Evolutionary conservation across 2,113 vertebrate genomes (phyloP).

Genomic region (Scopus umbretta): DNA sequence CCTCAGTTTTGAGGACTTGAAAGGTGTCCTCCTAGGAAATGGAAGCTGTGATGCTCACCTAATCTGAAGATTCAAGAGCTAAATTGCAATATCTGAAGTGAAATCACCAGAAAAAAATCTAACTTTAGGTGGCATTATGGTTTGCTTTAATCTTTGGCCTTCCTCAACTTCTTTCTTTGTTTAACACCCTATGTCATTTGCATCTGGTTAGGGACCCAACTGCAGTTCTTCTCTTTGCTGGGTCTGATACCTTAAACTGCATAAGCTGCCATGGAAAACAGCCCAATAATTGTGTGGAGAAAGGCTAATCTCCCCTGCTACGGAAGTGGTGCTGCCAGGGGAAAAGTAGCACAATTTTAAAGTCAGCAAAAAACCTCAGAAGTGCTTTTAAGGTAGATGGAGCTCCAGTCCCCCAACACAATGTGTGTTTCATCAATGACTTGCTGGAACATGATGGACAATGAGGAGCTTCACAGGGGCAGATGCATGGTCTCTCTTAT

Average conservation of each 20-base stretch:
- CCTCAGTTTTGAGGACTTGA: not conserved
- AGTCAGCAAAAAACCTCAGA: not conserved
- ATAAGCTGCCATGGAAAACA: not conserved
- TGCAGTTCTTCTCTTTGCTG: not conserved
- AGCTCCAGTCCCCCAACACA: accelerated
- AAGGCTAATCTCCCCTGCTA: not conserved
- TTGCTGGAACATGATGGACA: not conserved
- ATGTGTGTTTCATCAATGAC: not conserved
- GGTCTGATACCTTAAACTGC: not conserved
- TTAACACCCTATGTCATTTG: not conserved
- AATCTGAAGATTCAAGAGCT: not conserved
- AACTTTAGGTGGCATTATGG: not conserved
- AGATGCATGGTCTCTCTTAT: not conserved
- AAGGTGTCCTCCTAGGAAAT: not conserved
- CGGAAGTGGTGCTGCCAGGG: not conserved
- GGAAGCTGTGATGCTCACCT: not conserved
- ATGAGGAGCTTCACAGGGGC: accelerated
- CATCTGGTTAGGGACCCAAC: not conserved
- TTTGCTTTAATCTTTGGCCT: not conserved
- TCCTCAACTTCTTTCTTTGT: not conserved
- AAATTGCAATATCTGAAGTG: not conserved
- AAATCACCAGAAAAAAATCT: not conserved
- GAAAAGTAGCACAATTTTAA: not conserved
- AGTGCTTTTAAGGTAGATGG: not conserved
- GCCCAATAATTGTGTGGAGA: not conserved